Base-by-base conservation (phyloP, 2,113 vertebrate genomes). In the Regulus satrapa region DNA sequence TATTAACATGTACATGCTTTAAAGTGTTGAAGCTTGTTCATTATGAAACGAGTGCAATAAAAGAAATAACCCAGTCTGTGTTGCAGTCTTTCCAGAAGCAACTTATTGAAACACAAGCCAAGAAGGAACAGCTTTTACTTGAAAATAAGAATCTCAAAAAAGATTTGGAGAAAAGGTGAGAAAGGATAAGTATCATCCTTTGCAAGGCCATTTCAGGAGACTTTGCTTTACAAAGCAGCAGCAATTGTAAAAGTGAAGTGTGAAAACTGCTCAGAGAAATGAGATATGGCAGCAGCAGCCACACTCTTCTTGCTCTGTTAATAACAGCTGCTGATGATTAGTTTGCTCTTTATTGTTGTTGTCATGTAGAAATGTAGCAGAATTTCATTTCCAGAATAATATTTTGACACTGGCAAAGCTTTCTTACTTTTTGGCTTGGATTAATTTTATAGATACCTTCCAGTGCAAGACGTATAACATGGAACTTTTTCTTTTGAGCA, bases 61-160 rank as follows among this genome's bases (percentile, higher is more conserved):
- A 76, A 85, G 59, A 71, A 94, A 17, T 96, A 85, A 95, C 68
- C 8, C 21, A 45, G 16, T 61, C 34, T 96, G 1, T 85, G 23
- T 96, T 96, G 85, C 69, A 98, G 98, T 98, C 98, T 16, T 98
- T 98, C 89, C 98, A 98, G 96, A 98, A 98, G 40, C 98, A 99
- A 84, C 98, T 99, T 21, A 83, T n/a, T 71, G 98, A 98, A 74
- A 97, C 97, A 61, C 98, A 96, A 77, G 69, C 51, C 85, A 98
- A 97, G 93, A 98, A 98, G 2, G 98, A 98, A 64, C 92, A 97
- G 79, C 98, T 99, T 71, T 79, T 97, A 84, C 96, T 73, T 92
- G 98, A 99, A 94, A 98, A 98, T 34, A 80, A 94, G 81, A 92
- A 72, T 29, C 96, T 99, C 62, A 98, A 98, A 76, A 97, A 98